Base-by-base conservation (phyloP, 2,888 invertebrate genomes). In the Leptothorax acervorum region DNA sequence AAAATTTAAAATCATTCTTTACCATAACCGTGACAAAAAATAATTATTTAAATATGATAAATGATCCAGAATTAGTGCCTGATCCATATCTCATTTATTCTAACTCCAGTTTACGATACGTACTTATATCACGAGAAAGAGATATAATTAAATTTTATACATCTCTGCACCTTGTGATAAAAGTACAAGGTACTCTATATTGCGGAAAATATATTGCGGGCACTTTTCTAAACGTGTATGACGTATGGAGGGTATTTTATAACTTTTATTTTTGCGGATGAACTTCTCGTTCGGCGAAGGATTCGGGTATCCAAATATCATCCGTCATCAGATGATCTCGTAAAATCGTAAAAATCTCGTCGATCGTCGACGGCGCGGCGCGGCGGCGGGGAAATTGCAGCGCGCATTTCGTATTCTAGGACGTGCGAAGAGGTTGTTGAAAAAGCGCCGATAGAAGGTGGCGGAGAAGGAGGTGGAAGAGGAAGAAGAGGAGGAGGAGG, bases 361-460 rank as follows among this genome's bases (percentile, higher is more conserved):
- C 55, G 31, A 42, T 18, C 28, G 51, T 42, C 62, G 39, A 28
- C 51, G 60, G 35, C 35, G 35, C n/a, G n/a, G n/a, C n/a, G 35
- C 6, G 35, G 35, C 5, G 35, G 39, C 28, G 11, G 31, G 5
- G 62, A 53, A 81, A 81, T 81, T 81, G 79, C 79, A 60, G 35
- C 45, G 68, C 83, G 60, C 62, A 83, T 55, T 82, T 68, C 48
- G 85, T 83, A 89, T 87, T 84, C 82, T 79, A 82, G 62, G 28
- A 83, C 79, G 86, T 51, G 86, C 87, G 83, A 87, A 82, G 85
- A 90, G 90, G 88, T 91, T 85, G 89, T 90, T 89, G 89, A 92
- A 90, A 91, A 87, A 87, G 90, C 85, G 84, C 70, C 86, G 87
- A 84, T 86, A 84, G 84, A 71, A 85, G 82, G n/a, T n/a, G 53